These are phyloP conservation scores for Laupala kohalensis DNA, from an alignment of 1,140 invertebrate genomes.

Conservation along the genomic window DNA sequence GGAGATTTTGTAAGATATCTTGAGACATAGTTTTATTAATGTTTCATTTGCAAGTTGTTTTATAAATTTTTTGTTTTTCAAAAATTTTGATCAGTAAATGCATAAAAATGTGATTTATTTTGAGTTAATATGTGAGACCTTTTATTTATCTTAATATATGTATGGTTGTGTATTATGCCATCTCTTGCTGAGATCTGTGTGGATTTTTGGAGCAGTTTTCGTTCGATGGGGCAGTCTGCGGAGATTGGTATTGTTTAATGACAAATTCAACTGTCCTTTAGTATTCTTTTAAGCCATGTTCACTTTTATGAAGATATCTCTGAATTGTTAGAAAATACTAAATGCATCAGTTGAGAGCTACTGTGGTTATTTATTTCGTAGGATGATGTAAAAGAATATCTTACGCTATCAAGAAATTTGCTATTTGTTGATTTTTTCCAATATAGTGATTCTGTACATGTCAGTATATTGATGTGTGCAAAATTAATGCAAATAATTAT, in stretches of 20 bases:
- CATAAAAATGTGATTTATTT: background rate
- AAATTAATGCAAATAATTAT: background rate
- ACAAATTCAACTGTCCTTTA: background rate
- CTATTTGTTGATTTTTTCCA: background rate
- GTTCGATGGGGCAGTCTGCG: background rate
- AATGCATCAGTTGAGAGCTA: background rate
- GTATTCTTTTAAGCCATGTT: background rate
- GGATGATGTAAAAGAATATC: background rate
- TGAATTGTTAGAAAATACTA: background rate
- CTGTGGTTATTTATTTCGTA: background rate
- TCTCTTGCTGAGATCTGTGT: background rate
- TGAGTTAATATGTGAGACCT: background rate
- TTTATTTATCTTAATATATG: background rate
- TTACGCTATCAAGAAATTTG: background rate
- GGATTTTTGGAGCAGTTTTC: background rate
- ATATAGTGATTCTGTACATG: background rate
- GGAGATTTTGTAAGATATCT: background rate
- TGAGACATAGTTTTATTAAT: background rate
- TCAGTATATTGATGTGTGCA: background rate
- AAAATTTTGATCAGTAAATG: background rate
- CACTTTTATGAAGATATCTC: background rate
- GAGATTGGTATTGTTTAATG: background rate
- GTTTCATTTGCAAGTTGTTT: background rate
- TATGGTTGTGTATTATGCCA: background rate
- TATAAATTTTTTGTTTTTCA: background rate